Base-by-base conservation (phyloP, 2,113 vertebrate species). In the Okapia johnstoni region DNA sequence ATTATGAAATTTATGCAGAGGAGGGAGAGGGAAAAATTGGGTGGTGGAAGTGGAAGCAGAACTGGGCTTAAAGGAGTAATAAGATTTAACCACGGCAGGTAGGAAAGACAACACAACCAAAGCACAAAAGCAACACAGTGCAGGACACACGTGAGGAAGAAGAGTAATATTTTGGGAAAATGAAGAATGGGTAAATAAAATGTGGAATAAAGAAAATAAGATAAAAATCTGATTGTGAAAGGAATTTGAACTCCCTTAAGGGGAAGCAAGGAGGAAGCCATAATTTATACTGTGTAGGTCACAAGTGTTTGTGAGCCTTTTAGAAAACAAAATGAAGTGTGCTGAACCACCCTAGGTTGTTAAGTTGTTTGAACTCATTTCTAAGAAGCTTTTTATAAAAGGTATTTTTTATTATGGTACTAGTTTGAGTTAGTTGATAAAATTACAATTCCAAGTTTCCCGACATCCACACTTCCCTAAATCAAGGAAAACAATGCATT, bases 271-370 rank as follows among this genome's bases (percentile, higher is more conserved):
- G 23, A 85, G 25, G 50, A 52, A 25, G 50, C 6, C 60, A 91
- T 26, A 60, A 58, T 94, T 55, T 94, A 26, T 26, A 70, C n/a
- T 5, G 58, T 94, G 61, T 7, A 81, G 54, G 55, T 89, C n/a
- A 88, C 5, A 87, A 93, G 36, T 93, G 30, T 73, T 79, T 77
- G 33, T 88, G 43, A 93, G n/a, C 23, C 50, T 86, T 97, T 88
- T 90, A 58, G 76, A 83, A 93, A 95, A 93, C 17, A 30, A 96
- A 96, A 88, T n/a, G 43, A 93, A 88, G 21, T 77, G 4, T 79
- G 54, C 26, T 17, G 50, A 94, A 88, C 30, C 28, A 92, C 33
- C 25, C 15, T 87, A 70, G 50, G 93, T 7, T 54, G 46, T 25
- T 92, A 57, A 1, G 12, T 88, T 93, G 23, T 80, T 79, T 79